Percentiles rank a stretch among this genome's conserved stretches.
Evolutionary conservation across 2,888 invertebrate genomes (phyloP).

Genomic region (Leptopilina myrica): DNA sequence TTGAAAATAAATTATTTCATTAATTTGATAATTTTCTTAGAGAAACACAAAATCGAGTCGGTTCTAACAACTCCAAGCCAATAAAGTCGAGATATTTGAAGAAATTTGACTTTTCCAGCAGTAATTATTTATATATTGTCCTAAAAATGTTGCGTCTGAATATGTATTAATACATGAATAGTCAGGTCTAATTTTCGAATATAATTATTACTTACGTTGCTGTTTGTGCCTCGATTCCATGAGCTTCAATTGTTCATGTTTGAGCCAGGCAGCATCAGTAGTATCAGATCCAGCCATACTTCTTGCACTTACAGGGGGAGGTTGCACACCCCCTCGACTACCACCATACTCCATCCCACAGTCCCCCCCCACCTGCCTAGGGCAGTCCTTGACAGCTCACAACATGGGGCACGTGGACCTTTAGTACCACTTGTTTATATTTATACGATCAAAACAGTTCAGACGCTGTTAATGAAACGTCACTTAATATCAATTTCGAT

Average conservation of each 20-base stretch:
- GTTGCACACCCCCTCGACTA: slow-evolving; percentile 72
- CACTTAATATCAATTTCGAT: slow-evolving; percentile 41
- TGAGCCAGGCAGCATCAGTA: slow-evolving; percentile 76
- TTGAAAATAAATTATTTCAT: no score
- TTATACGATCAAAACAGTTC: slow-evolving; percentile 43
- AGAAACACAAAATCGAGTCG: no score
- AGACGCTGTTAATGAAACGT: slow-evolving; percentile 51
- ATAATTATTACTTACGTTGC: slow-evolving; percentile 70
- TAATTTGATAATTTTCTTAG: no score
- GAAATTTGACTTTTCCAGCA: no score
- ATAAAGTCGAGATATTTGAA: no score
- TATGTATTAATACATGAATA: no score
- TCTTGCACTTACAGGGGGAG: slow-evolving; percentile 71
- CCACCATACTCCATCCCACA: slow-evolving; percentile 75
- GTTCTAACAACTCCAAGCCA: no score
- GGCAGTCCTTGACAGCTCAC: slow-evolving; percentile 71
- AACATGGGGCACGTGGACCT: slow-evolving; percentile 71
- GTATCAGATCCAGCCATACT: slow-evolving; percentile 74
- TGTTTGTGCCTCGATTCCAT: slow-evolving; percentile 76
- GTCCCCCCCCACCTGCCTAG: slow-evolving; percentile 67
- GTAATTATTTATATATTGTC: no score
- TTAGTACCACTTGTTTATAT: slow-evolving; percentile 47
- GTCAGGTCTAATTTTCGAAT: no score
- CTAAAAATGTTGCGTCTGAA: no score
- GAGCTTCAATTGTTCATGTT: slow-evolving; percentile 76